Conservation (phyloP, 2,888 invertebrate genomes). For the Polymixis flavicincta region DNA sequence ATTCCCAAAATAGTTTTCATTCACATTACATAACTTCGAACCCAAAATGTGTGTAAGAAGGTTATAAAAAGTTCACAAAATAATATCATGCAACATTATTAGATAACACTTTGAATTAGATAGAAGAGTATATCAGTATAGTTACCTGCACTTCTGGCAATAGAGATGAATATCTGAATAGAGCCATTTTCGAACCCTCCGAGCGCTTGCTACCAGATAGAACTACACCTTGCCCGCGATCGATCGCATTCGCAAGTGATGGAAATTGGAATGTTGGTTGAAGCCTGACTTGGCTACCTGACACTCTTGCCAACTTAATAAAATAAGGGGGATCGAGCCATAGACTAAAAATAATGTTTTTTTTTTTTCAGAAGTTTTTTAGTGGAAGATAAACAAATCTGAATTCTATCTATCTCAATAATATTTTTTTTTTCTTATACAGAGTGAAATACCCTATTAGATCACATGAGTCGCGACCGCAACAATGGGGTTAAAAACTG, state of each 20-base stretch:
- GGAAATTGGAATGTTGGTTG: slow-evolving; percentile 57
- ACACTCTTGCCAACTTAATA: slow-evolving; percentile 20
- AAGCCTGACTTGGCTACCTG: slow-evolving; percentile 38
- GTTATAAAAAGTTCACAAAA: slow-evolving; percentile 71
- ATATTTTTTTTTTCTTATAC: no score
- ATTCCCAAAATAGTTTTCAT: slow-evolving; percentile 76
- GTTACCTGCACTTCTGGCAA: slow-evolving; percentile 92
- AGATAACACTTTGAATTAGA: slow-evolving; percentile 8
- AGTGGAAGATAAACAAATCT: no score
- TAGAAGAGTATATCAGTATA: slow-evolving; percentile 40
- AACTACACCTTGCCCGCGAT: slow-evolving; percentile 78
- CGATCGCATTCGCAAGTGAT: slow-evolving; percentile 81
- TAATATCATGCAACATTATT: slow-evolving; percentile 14
- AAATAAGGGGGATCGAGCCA: not conserved
- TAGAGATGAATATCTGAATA: slow-evolving; percentile 92
- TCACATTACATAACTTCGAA: slow-evolving; percentile 81
- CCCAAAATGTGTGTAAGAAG: slow-evolving; percentile 75
- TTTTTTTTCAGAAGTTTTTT: not conserved
- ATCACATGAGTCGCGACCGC: no score
- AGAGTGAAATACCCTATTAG: no score
- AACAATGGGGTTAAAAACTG: no score
- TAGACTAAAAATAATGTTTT: not conserved
- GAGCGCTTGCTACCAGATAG: slow-evolving; percentile 81
- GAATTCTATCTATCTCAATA: no score
- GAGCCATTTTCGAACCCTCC: slow-evolving; percentile 90